A percentile compares a stretch with the other conserved stretches of the same genome.
These are phyloP conservation scores for Chroicocephalus ridibundus DNA, from an alignment of 2,113 vertebrate genomes.

Conservation along the genomic window DNA sequence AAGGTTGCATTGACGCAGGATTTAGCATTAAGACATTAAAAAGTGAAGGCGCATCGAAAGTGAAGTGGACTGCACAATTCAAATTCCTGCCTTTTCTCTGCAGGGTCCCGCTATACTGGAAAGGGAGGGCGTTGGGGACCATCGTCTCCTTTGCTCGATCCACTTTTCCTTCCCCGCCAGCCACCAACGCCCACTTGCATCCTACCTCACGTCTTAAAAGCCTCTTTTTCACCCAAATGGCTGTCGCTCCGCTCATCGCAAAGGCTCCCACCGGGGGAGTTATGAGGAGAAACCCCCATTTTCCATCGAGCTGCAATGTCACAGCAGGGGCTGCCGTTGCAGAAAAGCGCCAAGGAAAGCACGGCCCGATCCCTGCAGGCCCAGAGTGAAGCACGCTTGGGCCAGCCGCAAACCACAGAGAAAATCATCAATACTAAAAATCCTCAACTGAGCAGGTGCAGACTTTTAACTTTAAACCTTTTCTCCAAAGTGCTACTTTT, in stretches of 20 bases:
- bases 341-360: neutral
- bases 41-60: neutral
- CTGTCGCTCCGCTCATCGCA: neutral
- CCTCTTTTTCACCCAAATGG: neutral
- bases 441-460: neutral
- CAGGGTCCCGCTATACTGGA: neutral
- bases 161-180: neutral
- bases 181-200: neutral
- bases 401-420: neutral
- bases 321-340: neutral
- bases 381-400: neutral
- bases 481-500: neutral
- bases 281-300: neutral
- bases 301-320: neutral
- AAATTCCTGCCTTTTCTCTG: neutral
- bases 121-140: neutral
- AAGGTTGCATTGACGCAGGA: neutral
- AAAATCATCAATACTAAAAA: neutral
- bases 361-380: neutral
- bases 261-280: neutral
- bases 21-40: neutral
- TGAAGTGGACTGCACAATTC: neutral
- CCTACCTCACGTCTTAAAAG: neutral
- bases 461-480: neutral
- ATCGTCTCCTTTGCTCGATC: accelerated